These are phyloP conservation scores for Quiscalus mexicanus DNA, from an alignment of 2,113 vertebrate genomes.

Conservation along the genomic window DNA sequence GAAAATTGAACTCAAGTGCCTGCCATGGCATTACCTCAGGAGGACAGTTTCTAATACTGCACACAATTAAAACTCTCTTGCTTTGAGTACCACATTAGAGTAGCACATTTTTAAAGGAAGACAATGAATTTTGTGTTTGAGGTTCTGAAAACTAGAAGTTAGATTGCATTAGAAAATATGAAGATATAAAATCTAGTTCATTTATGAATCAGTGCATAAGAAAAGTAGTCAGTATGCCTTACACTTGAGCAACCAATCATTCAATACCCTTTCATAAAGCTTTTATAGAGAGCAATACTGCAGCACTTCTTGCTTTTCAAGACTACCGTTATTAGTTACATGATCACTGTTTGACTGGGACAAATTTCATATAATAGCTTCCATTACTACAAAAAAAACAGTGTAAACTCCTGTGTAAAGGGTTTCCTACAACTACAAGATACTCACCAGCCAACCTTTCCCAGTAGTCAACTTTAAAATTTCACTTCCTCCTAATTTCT, in stretches of 20 bases:
- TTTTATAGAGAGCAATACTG: neutral
- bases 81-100: neutral
- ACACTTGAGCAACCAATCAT: neutral
- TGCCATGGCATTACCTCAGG: neutral
- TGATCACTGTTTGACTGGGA: neutral
- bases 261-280: neutral
- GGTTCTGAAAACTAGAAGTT: neutral
- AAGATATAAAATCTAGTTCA: neutral
- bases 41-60: neutral
- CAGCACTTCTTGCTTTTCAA: neutral
- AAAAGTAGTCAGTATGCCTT: neutral
- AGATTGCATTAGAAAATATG: neutral
- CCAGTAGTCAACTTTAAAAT: slow-evolving; percentile 92
- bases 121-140: neutral
- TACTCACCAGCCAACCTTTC: slow-evolving; percentile 95
- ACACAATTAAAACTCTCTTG: neutral
- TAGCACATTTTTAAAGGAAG: neutral
- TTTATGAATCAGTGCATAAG: neutral
- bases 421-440: neutral
- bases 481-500: slow-evolving; percentile 81
- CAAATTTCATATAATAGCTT: neutral
- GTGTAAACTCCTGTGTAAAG: neutral
- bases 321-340: neutral
- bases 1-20: neutral
- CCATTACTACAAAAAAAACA: neutral